Conservation (phyloP, 23 tunicate species). For the Ciona savignyi region DNA sequence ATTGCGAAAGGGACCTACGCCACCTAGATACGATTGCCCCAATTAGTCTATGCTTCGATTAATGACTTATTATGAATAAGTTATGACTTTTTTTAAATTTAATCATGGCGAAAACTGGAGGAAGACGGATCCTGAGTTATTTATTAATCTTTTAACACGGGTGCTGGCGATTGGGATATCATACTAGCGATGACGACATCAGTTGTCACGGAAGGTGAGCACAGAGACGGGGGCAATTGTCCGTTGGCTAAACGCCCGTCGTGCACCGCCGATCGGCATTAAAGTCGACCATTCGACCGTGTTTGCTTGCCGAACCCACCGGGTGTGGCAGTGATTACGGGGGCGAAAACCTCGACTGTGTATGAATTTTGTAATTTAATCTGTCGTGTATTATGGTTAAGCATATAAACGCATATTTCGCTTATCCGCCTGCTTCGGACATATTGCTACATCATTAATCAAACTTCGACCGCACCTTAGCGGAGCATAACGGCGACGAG, state of each 20-base stretch:
- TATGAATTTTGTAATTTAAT: not conserved
- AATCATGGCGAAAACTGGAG: too few relatives aligned
- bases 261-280: not conserved
- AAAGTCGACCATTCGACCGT: conserved; percentile 1
- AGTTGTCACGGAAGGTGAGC: not conserved
- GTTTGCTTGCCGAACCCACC: not conserved
- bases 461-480: too few relatives aligned
- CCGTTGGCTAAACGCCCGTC: not conserved
- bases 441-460: not conserved
- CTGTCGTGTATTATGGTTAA: not conserved
- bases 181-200: not conserved
- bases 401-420: not conserved
- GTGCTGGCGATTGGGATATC: too few relatives aligned
- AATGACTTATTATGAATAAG: too few relatives aligned
- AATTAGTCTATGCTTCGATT: too few relatives aligned
- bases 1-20: not conserved
- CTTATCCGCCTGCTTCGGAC: not conserved
- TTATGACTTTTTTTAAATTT: too few relatives aligned
- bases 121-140: too few relatives aligned
- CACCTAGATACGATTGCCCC: not conserved
- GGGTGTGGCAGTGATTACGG: conserved; percentile 1
- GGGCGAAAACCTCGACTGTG: not conserved
- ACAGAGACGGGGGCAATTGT: conserved; percentile 1
- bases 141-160: too few relatives aligned
- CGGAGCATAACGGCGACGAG: too few relatives aligned